phyloP scores from a whole-genome alignment of 2,888 invertebrate species.

The Odontomyia ornata region DNA sequence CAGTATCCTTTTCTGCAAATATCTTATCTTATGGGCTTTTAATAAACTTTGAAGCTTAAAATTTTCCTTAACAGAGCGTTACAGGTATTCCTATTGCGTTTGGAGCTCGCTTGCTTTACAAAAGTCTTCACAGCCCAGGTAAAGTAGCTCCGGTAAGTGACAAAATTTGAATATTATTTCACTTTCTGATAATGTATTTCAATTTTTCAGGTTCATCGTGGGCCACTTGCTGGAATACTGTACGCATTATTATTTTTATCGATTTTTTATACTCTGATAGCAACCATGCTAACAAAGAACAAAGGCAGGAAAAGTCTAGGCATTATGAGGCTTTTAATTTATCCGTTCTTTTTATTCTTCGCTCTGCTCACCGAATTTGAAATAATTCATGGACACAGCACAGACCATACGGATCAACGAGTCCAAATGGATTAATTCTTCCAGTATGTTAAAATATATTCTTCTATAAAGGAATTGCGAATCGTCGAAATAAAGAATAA shows the following conservation, averaged over 20 bases:
- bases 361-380: slow-evolving; percentile 11
- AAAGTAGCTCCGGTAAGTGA: neutral
- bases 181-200: too few species aligned
- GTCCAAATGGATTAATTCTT: neutral
- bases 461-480: too few species aligned
- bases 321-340: neutral
- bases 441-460: too few species aligned
- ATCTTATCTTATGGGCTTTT: too few species aligned
- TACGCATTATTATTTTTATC: slow-evolving; percentile 64
- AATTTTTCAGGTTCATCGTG: slow-evolving; percentile 56
- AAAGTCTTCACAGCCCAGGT: slow-evolving; percentile 48
- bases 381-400: slow-evolving; percentile 29
- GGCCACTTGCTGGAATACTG: slow-evolving; percentile 64
- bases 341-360: slow-evolving; percentile 12
- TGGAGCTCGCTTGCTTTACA: slow-evolving; percentile 59
- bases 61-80: neutral
- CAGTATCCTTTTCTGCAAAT: slow-evolving; percentile 61
- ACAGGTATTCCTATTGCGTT: slow-evolving; percentile 63
- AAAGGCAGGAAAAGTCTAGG: slow-evolving; percentile 31
- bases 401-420: slow-evolving; percentile 29
- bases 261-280: slow-evolving; percentile 62
- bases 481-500: too few species aligned
- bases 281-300: slow-evolving; percentile 54
- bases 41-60: too few species aligned
- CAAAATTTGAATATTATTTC: neutral